Base-by-base conservation (phyloP, 2,113 vertebrate species). In the Parotia lawesii region DNA sequence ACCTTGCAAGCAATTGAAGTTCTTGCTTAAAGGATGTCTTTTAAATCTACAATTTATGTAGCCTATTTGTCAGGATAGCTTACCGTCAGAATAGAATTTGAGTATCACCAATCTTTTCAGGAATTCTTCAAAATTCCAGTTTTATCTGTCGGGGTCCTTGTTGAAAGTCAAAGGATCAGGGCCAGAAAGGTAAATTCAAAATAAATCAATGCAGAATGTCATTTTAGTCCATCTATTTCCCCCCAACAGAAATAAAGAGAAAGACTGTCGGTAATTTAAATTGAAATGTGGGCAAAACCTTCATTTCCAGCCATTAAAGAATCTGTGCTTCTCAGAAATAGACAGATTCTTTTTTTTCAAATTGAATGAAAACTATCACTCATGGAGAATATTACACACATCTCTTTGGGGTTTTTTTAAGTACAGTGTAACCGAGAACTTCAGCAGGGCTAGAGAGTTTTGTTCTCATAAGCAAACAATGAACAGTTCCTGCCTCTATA, bases 381-480 rank as follows among this genome's bases (percentile, higher is more conserved):
- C 15, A 12, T 40, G 47, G 37, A 87, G 10, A 90, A 18, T 73
- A 74, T 71, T 84, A 10, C 31, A 64, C 25, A 12, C 10, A 12
- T 69, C 27, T 77, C 28, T 9, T 33, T 75, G 18, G 15, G 22
- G 0, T 72, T 87, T 92, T 92, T 85, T 88, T 75, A 27, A 31
- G 16, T 65, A 69, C 29, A 11, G 14, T 78, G 9, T 70, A 77
- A 90, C 1, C 1, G 65, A 94, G 80, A 83, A 81, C 27, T 86
- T 90, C 28, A 66, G 57, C 42, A 92, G 22, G 54, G 35, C 44
- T 66, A 24, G 51, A 90, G 65, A 62, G 66, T 38, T 95, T 92
- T 86, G 37, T 70, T 67, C 91, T 91, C 76, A 57, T 70, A 89
- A 93, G 58, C 74, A 96, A 96, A 92, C 47, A 69, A 10, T 44